A percentile compares a stretch with the other conserved stretches of the same genome.
phyloP scores from a whole-genome alignment of 2,888 invertebrate species.

The Eupithecia vulgata region DNA sequence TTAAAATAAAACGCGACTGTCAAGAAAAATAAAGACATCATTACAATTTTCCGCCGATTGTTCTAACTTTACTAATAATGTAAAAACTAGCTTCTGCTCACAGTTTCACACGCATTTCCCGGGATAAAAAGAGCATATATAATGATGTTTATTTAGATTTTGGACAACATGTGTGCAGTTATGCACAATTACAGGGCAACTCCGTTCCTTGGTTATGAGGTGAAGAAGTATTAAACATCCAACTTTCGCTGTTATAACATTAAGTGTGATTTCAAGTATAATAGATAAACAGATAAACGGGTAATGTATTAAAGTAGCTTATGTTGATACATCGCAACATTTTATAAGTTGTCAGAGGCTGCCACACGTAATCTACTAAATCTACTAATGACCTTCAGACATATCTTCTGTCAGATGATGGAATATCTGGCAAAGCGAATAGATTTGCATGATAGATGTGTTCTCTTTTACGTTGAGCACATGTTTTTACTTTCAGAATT shows the following conservation, averaged over 20 bases:
- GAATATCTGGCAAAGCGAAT: conserved; percentile 1
- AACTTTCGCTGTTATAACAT: neutral
- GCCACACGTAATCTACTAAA: neutral
- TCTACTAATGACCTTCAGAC: neutral
- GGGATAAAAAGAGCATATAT: neutral
- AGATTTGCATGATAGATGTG: conserved; percentile 10
- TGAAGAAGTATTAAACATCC: neutral
- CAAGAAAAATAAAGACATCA: neutral
- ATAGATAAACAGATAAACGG: neutral
- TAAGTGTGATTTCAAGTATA: neutral
- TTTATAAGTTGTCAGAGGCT: neutral
- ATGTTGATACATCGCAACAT: neutral
- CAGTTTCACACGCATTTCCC: neutral
- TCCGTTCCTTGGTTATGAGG: too few species aligned
- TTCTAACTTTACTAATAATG: neutral
- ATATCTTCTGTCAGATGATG: conserved; percentile 4
- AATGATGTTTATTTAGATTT: neutral
- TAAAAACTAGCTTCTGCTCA: too few species aligned
- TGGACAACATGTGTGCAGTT: too few species aligned
- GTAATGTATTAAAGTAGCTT: neutral
- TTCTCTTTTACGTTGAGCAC: neutral
- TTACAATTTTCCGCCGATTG: neutral
- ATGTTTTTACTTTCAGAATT: conserved; percentile 3
- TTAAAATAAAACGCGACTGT: neutral
- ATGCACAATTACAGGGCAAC: too few species aligned